Evolutionary conservation across 2,113 vertebrate genomes (phyloP).

Genomic region (Lontra canadensis): DNA sequence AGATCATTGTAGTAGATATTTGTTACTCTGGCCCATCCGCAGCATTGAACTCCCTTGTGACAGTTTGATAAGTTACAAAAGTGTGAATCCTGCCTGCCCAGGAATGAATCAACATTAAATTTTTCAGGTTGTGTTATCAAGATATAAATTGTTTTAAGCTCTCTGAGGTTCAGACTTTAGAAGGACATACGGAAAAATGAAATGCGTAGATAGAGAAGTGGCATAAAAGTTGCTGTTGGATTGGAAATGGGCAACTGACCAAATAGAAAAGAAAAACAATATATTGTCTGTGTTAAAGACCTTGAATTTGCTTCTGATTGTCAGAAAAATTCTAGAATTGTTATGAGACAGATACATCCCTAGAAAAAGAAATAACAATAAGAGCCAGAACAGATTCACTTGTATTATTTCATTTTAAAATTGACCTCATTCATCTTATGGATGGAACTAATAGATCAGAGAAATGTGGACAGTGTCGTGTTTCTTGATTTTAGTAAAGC

Average conservation of each 20-base stretch:
- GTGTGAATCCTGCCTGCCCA: background rate
- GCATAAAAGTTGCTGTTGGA: background rate
- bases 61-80: constrained; percentile 24
- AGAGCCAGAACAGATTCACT: background rate
- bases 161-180: constrained; percentile 34
- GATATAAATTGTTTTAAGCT: background rate
- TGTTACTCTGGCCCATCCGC: background rate
- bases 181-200: background rate
- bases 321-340: background rate
- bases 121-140: background rate
- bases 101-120: background rate
- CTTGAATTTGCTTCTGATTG: background rate
- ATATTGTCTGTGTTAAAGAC: background rate
- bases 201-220: background rate
- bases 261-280: background rate
- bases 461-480: background rate
- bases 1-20: background rate
- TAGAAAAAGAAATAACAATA: background rate
- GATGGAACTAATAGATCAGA: constrained; percentile 3
- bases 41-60: background rate
- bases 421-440: constrained; percentile 17
- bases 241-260: background rate
- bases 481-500: constrained; percentile 10
- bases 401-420: constrained; percentile 45
- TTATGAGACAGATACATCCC: background rate